Evolutionary conservation across 2,888 invertebrate genomes (phyloP), one percentile per base, ranked within the genome.

Genomic region (Celastrina argiolus): DNA sequence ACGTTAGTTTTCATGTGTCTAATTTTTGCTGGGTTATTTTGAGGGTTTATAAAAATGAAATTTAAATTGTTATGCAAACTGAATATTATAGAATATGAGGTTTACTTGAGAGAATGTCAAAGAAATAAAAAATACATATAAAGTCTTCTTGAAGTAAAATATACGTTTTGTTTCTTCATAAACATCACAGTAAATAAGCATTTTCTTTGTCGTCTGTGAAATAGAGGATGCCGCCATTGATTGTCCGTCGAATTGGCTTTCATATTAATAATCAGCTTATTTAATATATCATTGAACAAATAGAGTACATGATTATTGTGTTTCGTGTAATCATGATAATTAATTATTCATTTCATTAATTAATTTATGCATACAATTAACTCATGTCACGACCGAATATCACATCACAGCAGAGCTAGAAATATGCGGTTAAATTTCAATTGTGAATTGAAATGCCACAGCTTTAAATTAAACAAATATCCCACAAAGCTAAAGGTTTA

Each of bases 201-300:
- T n/a, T n/a, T 42, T 42, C n/a, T 42, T 16, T 42, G 42, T 42
- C 8, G n/a, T 12, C 0, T 14, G 2, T 39, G 1, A 18, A 16
- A 45, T 18, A 7, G 2, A 16, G 16, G 18, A 45, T 45, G 16
- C 16, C 8, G 7, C 42, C 16, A 45, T 18, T 8, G 45, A 31
- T 45, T 16, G 6, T 16, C 42, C 0, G 7, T 31, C 31, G 5
- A n/a, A n/a, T n/a, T n/a, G 42, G 42, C 16, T 45, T 45, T 45
- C 16, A 18, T 18, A 18, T n/a, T 7, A 7, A 16, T n/a, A n/a
- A n/a, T 36, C 8, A 51, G 51, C 22, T 26, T 51, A 26, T 51
- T 67, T 69, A 71, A 66, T 73, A 67, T 66, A 59, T 69, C 65
- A 67, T 67, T 70, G 58, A 64, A 66, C 66, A 68, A 70, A 39